phyloP scores from a whole-genome alignment of 2,888 invertebrate species.

The Agrypnus murinus region DNA sequence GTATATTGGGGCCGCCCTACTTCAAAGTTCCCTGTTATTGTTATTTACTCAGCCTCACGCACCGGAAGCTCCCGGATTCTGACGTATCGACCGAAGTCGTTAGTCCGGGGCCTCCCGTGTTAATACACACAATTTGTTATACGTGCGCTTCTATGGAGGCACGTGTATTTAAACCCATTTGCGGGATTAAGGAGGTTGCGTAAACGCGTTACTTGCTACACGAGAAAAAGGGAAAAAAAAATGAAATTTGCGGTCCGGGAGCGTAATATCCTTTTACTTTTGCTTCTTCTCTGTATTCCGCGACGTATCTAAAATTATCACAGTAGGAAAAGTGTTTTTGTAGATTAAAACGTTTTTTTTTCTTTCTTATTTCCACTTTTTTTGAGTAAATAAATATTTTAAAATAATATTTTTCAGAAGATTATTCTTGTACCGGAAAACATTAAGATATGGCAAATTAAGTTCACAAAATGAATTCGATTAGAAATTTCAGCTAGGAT shows the following conservation, averaged over 20 bases:
- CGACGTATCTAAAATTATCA: conserved; percentile 9
- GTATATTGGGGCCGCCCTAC: conserved; percentile 47
- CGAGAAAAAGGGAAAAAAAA: conserved; percentile 33
- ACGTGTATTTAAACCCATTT: conserved; percentile 51
- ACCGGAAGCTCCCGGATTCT: conserved; percentile 58
- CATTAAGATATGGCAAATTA: conserved; percentile 10
- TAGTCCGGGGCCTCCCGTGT: conserved; percentile 42
- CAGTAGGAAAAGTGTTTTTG: background rate
- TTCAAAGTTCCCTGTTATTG: conserved; percentile 59
- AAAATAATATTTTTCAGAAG: background rate
- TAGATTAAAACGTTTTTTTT: conserved; percentile 9
- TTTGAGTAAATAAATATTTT: background rate
- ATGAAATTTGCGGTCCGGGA: conserved; percentile 39
- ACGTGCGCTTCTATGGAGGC: conserved; percentile 44
- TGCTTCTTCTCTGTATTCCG: background rate
- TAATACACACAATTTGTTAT: conserved; percentile 52
- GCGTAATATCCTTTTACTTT: conserved; percentile 15
- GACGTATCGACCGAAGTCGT: conserved; percentile 58
- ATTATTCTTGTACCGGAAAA: background rate
- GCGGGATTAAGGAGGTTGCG: conserved; percentile 44
- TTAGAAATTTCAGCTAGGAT: conserved; percentile 12
- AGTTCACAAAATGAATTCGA: conserved; percentile 7
- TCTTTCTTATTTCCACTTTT: background rate
- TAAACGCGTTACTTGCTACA: conserved; percentile 43
- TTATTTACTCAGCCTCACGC: conserved; percentile 61